Base-by-base conservation (phyloP, 2,113 vertebrate genomes). In the Istiophorus platypterus region DNA sequence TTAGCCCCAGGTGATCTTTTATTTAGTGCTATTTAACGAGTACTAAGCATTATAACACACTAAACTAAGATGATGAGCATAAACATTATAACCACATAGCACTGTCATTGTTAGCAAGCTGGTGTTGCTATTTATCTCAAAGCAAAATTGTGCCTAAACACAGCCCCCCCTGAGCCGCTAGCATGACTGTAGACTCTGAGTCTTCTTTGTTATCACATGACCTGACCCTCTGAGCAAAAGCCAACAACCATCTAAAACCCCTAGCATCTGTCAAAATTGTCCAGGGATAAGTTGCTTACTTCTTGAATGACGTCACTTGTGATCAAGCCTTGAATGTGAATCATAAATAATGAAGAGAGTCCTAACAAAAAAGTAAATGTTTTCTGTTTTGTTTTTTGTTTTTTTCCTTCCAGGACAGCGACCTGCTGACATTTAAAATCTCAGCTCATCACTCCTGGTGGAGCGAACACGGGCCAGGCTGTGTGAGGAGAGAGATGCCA, bases 371-470 rank as follows among this genome's bases (percentile, higher is more conserved):
- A 31, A 20, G 17, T 24, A 47, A 15, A 49, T 45, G n/a, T 63
- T 65, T 47, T 41, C 41, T n/a, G n/a, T n/a, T n/a, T n/a, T n/a
- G n/a, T n/a, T n/a, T n/a, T n/a, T n/a, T n/a, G n/a, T n/a, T 29
- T 29, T 62, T 76, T 52, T 66, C 49, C 7, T 91, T 88, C 27
- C 52, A 98, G 97, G 96, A 97, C 87, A 97, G 96, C 0, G 94
- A 97, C 70, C 95, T 98, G 54, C 87, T 97, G 90, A 97, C 97
- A 0, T 98, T 98, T 90, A 97, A 95, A 91, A 97, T 97, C 90
- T 97, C 97, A 34, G 89, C 89, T 52, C 97, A 98, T 78, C 95
- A 94, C 7, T 97, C 97, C 0, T 98, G 97, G 97, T 98, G 97
- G 97, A 95, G 93, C 31, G 97, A 98, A 27, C 97, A 97, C 0